Evolutionary conservation across 2,888 invertebrate genomes (phyloP), one percentile per base, ranked within the genome.

Genomic region (Rambutsinella grinnellia): DNA sequence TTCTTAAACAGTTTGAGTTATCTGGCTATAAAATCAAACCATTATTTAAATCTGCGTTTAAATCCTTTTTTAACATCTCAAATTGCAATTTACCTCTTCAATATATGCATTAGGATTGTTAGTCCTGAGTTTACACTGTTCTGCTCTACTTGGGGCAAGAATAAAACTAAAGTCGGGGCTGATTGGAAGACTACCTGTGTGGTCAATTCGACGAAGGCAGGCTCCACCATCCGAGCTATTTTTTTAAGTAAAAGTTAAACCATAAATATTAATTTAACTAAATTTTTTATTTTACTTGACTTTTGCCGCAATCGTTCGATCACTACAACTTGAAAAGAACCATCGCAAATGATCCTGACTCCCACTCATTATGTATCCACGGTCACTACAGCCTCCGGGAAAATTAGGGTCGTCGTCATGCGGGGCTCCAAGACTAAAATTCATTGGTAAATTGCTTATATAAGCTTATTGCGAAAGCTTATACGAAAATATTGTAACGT

Each of bases 311-410:
- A 80, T 68, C 1, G 47, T 44, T 17, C 78, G 49, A 17, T 79
- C 69, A 56, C 77, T 79, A 44, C 81, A 81, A 2, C 69, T 63
- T 8, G 77, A 77, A 28, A 81, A 81, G 68, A 71, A 77, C 44
- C 51, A 81, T 26, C 63, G 57, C n/a, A 60, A 27, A 5, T 79
- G 68, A 46, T 79, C 71, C 19, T 58, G 71, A 10, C 68, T 70
- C 36, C 79, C 77, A n/a, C 65, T 57, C 77, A 79, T 79, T 23
- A 80, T 79, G 23, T 74, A 80, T 2, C 78, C 80, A 17, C 58
- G 36, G 10, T 69, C 68, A 24, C 17, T 0, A 61, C 76, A 75
- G 2, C 76, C 76, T 2, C 74, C 76, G 5, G 74, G 74, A 21
- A 53, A 65, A 19, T 76, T 61, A 1, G 62, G 51, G 15, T 75